Evolutionary conservation across 2,888 invertebrate genomes (phyloP).

Genomic region (Eupeodes latifasciatus): DNA sequence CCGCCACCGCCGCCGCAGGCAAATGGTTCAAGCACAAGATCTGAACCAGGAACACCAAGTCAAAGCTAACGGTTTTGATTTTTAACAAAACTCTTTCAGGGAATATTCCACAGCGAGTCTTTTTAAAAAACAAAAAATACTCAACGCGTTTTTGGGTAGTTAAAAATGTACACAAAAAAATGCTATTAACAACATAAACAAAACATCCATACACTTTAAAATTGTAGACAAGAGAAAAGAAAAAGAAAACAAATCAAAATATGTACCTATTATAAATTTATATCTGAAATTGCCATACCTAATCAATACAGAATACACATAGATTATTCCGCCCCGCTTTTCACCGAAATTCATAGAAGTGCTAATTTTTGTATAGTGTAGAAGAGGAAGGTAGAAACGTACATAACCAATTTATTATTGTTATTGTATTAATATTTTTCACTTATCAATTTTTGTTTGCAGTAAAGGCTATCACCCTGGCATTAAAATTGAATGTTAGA

Average conservation of each 20-base stretch:
- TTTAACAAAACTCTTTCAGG: conserved; percentile 81
- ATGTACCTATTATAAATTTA: conserved; percentile 60
- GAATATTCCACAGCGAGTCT: conserved; percentile 64
- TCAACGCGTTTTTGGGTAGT: neutral
- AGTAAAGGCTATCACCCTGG: too few relatives aligned
- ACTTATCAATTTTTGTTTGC: too few relatives aligned
- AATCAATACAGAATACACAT: conserved; percentile 37
- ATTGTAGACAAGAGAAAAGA: conserved; percentile 8
- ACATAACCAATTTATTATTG: neutral
- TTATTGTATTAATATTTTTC: too few relatives aligned
- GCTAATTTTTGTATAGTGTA: neutral
- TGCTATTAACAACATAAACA: conserved; percentile 10
- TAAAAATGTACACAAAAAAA: neutral
- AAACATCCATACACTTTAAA: conserved; percentile 37
- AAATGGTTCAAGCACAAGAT: conserved; percentile 52
- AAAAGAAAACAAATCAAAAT: conserved; percentile 26
- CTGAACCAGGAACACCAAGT: conserved; percentile 77
- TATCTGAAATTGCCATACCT: conserved; percentile 73
- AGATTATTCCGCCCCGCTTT: conserved; percentile 44
- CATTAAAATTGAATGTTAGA: too few relatives aligned
- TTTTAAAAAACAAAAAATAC: neutral
- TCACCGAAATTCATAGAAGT: conserved; percentile 27
- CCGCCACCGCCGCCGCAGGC: conserved; percentile 40
- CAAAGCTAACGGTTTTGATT: conserved; percentile 84
- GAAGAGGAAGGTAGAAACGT: neutral